A percentile compares a stretch with the other conserved stretches of the same genome.
Conservation (phyloP, 2,113 vertebrate species). For the Puntigrus tetrazona region DNA sequence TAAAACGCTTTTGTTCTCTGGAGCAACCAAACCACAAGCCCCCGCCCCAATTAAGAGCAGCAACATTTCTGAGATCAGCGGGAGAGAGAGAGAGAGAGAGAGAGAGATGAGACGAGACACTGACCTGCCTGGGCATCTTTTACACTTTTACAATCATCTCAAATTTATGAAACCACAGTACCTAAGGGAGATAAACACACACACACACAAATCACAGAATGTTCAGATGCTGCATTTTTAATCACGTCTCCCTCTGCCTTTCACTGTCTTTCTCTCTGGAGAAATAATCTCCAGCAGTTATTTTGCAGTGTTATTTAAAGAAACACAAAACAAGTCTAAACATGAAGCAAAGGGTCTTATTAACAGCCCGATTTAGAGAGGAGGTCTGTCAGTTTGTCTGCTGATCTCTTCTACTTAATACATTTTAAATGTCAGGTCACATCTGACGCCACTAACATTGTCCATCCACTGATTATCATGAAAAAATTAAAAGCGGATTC, state of each 20-base stretch:
- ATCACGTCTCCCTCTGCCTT: neutral
- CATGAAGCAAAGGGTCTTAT: conserved; percentile 10
- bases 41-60: conserved; percentile 73
- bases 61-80: conserved; percentile 57
- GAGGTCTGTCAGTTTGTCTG: conserved; percentile 4
- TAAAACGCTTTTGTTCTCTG: conserved; percentile 71
- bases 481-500: neutral
- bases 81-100: conserved; percentile 54
- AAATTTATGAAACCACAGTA: conserved; percentile 12
- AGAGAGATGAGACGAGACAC: conserved; percentile 30
- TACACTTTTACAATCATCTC: conserved; percentile 34
- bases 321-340: conserved; percentile 46
- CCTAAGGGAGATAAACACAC: neutral
- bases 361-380: conserved; percentile 27
- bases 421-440: neutral
- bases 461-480: neutral
- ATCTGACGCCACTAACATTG: neutral
- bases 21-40: conserved; percentile 65
- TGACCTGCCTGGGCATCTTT: conserved; percentile 22
- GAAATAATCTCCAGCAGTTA: conserved; percentile 39
- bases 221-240: neutral
- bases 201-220: neutral
- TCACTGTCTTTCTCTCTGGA: conserved; percentile 39
- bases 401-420: conserved; percentile 13
- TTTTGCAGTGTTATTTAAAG: conserved; percentile 51